phyloP scores from a whole-genome alignment of 2,113 vertebrate genomes.

The Psilopogon haemacephalus region DNA sequence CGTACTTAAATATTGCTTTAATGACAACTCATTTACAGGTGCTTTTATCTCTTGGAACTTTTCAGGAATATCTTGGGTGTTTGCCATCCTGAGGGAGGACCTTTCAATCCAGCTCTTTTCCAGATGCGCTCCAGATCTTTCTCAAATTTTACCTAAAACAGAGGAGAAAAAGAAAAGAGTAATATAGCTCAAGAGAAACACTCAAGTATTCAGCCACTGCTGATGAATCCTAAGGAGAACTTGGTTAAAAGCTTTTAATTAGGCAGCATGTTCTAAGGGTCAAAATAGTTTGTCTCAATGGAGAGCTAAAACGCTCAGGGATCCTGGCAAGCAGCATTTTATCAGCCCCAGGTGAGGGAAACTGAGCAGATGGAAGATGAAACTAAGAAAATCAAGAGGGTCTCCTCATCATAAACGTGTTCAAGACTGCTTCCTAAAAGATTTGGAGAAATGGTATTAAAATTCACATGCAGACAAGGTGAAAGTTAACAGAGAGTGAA shows the following conservation, averaged over 20 bases:
- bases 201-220: not conserved
- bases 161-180: not conserved
- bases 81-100: conserved; percentile 83
- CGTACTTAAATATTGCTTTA: not conserved
- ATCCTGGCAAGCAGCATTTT: not conserved
- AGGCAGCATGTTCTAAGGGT: not conserved
- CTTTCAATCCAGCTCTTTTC: conserved; percentile 86
- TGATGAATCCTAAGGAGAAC: accelerated
- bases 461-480: not conserved
- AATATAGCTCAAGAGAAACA: not conserved
- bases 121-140: conserved; percentile 84
- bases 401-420: not conserved
- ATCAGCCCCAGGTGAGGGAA: not conserved
- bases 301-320: not conserved
- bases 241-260: not conserved
- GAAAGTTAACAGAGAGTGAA: not conserved
- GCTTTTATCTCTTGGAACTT: conserved; percentile 35
- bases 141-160: conserved; percentile 84
- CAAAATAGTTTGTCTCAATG: not conserved
- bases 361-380: not conserved
- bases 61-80: conserved; percentile 87
- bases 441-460: not conserved
- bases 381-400: not conserved
- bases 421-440: not conserved
- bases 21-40: not conserved